phyloP scores from a whole-genome alignment of 2,797 vertebrate species.

The Phyllotis vaccarum region DNA sequence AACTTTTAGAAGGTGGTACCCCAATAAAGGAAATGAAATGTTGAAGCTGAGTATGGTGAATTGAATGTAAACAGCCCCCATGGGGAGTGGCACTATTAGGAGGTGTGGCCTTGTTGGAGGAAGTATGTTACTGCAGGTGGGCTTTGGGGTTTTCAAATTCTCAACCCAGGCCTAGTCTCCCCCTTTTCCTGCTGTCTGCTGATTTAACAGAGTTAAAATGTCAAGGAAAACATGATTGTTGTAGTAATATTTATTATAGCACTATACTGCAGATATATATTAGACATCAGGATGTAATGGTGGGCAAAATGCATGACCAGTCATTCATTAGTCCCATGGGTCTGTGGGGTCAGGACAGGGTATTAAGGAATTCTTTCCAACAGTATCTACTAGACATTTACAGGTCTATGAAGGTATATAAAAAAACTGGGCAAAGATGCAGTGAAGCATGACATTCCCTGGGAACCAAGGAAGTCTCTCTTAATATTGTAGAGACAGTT shows the following conservation, averaged over 20 bases:
- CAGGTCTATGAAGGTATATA: rapidly evolving
- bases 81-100: too few species aligned
- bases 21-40: neutral
- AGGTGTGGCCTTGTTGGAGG: too few species aligned
- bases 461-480: neutral
- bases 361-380: neutral
- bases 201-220: neutral
- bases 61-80: too few species aligned
- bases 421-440: neutral
- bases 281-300: neutral
- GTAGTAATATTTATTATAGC: neutral
- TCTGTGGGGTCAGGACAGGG: neutral
- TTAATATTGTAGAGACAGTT: too few species aligned
- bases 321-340: neutral
- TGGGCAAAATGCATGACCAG: neutral
- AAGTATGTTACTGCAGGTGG: too few species aligned
- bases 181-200: too few species aligned
- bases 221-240: neutral
- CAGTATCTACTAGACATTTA: neutral
- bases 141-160: too few species aligned
- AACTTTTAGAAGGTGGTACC: neutral
- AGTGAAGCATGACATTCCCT: too few species aligned
- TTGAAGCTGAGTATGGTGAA: neutral
- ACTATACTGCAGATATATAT: neutral
- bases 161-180: too few species aligned